These are phyloP conservation scores for Crotalus tigris DNA, from an alignment of 2,113 vertebrate genomes.

Conservation along the genomic window DNA sequence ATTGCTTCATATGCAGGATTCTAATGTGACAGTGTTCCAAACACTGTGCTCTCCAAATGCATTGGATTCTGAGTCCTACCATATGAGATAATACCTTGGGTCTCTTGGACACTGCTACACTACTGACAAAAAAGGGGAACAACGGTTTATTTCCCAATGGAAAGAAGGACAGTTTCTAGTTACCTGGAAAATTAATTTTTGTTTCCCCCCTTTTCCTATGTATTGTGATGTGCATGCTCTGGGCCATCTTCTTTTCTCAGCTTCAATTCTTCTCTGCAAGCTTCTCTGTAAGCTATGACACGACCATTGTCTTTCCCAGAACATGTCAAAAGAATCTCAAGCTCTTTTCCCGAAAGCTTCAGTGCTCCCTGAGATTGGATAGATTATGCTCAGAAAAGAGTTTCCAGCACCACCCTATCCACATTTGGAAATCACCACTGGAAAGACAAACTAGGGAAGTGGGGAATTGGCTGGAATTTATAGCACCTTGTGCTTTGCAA, in stretches of 20 bases:
- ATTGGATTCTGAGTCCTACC: background rate
- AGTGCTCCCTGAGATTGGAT: background rate
- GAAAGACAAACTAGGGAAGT: background rate
- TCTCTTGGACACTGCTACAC: background rate
- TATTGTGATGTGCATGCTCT: background rate
- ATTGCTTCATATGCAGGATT: background rate
- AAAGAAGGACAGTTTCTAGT: background rate
- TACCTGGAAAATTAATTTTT: background rate
- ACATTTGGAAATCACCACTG: background rate
- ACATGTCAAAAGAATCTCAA: background rate
- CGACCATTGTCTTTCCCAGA: background rate
- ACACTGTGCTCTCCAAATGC: background rate
- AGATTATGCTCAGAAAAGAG: background rate
- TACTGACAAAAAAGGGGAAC: background rate
- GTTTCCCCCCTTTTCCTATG: background rate
- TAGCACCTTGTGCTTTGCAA: background rate
- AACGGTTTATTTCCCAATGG: background rate
- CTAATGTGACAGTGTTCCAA: background rate
- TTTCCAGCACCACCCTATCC: background rate
- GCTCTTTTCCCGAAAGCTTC: background rate
- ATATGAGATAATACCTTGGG: background rate
- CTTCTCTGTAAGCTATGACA: background rate
- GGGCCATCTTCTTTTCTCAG: background rate
- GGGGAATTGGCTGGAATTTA: background rate
- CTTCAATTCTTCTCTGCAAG: background rate